Percentiles rank a stretch among this genome's conserved stretches.
These are phyloP conservation scores for Yasuhikotakia modesta DNA, from an alignment of 2,797 vertebrate species.

Conservation along the genomic window DNA sequence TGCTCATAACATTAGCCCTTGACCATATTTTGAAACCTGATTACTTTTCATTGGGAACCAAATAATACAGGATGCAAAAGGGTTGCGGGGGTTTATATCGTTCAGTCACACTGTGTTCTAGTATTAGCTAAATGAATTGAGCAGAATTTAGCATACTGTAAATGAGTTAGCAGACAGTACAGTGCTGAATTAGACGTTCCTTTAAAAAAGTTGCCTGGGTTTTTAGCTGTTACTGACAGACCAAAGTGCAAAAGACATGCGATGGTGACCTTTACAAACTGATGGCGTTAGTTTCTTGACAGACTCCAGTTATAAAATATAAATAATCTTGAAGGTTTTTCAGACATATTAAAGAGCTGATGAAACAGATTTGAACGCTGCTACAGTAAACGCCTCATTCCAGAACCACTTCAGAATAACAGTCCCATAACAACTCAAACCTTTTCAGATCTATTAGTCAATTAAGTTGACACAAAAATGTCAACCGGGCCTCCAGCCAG, in stretches of 20 bases:
- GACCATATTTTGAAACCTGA: constrained; percentile 69
- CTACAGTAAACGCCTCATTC: background rate
- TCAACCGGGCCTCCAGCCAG: constrained; percentile 52
- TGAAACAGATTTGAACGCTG: background rate
- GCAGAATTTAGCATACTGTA: too few relatives aligned
- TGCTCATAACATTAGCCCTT: constrained; percentile 78
- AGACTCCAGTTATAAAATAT: background rate
- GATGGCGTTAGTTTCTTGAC: background rate
- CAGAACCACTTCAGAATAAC: constrained; percentile 3
- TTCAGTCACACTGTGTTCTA: constrained; percentile 1
- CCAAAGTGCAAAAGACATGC: constrained; percentile 30
- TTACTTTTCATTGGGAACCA: constrained; percentile 57
- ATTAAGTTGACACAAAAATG: constrained; percentile 41
- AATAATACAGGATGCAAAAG: constrained; percentile 57
- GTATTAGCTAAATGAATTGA: too few relatives aligned
- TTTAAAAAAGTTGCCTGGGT: background rate
- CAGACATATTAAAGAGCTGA: background rate
- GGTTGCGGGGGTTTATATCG: background rate
- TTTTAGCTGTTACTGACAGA: constrained; percentile 1
- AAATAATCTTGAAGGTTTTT: background rate
- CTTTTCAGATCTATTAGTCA: constrained; percentile 29
- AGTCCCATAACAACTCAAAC: constrained; percentile 5
- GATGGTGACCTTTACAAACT: background rate
- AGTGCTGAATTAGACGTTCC: background rate
- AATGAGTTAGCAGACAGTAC: too few relatives aligned